A percentile compares a stretch with the other conserved stretches of the same genome.
These are phyloP conservation scores for Eupithecia insigniata DNA, from an alignment of 2,888 invertebrate species.

Conservation along the genomic window DNA sequence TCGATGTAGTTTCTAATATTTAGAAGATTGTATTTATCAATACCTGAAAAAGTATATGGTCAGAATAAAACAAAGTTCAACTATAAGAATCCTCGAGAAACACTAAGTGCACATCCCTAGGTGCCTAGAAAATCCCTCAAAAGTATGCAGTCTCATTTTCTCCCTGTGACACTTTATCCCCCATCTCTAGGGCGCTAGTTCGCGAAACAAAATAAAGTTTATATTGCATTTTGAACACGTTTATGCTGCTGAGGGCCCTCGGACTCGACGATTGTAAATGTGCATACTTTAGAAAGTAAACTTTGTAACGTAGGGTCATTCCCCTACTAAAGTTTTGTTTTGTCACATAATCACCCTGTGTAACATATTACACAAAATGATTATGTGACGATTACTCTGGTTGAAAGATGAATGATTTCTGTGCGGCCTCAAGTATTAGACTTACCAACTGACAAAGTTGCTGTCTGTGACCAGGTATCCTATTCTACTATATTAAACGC, in stretches of 20 bases:
- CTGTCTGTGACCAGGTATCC: not conserved
- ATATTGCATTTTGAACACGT: conserved; percentile 44
- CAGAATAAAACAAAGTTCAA: not conserved
- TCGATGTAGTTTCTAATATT: no score
- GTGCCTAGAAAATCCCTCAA: conserved; percentile 1
- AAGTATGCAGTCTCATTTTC: conserved; percentile 30
- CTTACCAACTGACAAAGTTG: not conserved
- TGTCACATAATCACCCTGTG: no score
- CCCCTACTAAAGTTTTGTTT: no score
- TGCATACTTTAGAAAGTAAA: conserved; percentile 5
- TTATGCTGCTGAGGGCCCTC: conserved; percentile 31
- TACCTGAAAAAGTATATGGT: not conserved
- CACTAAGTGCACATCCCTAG: not conserved
- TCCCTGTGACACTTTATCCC: conserved; percentile 19
- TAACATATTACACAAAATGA: not conserved
- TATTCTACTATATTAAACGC: no score
- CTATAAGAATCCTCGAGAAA: not conserved
- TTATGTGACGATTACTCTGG: not conserved
- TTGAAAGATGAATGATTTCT: not conserved
- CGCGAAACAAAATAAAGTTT: conserved; percentile 43
- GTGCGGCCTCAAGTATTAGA: no score
- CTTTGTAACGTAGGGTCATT: not conserved
- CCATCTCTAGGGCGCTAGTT: conserved; percentile 32
- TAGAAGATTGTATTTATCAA: no score
- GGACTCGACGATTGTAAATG: conserved; percentile 25